Percentiles rank a stretch among this genome's conserved stretches.
phyloP scores from a whole-genome alignment of 2,113 vertebrate species.

The Morphnarchus princeps region DNA sequence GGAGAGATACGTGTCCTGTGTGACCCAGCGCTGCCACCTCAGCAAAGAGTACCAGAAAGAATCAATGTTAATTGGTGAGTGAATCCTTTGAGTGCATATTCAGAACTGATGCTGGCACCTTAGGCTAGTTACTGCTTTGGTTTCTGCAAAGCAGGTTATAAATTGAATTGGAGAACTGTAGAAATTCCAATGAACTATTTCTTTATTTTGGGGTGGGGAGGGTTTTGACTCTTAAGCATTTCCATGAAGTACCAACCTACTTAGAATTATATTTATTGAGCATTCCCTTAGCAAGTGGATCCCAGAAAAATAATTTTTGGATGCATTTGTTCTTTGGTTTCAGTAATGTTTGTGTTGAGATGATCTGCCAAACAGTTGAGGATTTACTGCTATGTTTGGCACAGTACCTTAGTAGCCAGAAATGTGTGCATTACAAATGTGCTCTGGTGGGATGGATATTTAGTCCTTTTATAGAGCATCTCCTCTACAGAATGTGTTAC shows the following conservation, averaged over 20 bases:
- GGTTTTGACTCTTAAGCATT: background rate
- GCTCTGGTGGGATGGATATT: background rate
- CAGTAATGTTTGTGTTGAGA: background rate
- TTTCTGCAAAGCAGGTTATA: background rate
- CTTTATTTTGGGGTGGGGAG: background rate
- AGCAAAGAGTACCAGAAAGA: constrained; percentile 84
- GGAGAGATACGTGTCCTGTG: constrained; percentile 92
- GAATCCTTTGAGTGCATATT: background rate
- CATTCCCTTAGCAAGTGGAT: background rate
- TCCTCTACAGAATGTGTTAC: background rate
- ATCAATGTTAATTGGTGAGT: constrained; percentile 84
- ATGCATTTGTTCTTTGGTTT: background rate
- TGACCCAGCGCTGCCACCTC: constrained; percentile 90
- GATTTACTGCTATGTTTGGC: constrained; percentile 35
- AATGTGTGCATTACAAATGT: background rate
- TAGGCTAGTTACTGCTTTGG: constrained; percentile 4
- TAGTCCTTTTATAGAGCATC: background rate
- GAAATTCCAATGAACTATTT: background rate
- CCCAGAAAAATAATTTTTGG: background rate
- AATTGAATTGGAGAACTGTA: background rate
- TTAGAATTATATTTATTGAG: background rate
- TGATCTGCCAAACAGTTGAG: constrained; percentile 17
- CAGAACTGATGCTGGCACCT: background rate
- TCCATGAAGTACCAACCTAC: background rate
- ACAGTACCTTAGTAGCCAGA: background rate